phyloP scores from a whole-genome alignment of 2,888 invertebrate species.

The Scrobipalpa costella region DNA sequence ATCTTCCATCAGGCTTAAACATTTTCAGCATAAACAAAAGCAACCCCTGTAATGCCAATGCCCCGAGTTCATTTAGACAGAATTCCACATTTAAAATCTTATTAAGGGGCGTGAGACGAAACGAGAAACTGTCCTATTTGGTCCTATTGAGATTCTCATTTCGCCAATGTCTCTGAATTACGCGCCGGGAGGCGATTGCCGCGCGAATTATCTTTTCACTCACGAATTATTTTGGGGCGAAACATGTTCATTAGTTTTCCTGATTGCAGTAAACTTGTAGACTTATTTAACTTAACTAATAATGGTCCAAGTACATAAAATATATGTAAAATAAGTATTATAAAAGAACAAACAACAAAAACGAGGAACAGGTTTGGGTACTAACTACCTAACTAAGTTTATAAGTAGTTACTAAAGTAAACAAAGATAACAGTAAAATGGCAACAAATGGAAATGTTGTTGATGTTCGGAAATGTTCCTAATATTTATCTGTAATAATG shows the following conservation, averaged over 20 bases:
- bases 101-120: conserved; percentile 54
- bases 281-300: not conserved
- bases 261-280: not conserved
- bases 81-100: conserved; percentile 70
- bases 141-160: conserved; percentile 46
- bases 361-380: too few species aligned
- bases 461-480: not conserved
- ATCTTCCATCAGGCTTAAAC: conserved; percentile 2
- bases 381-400: too few species aligned
- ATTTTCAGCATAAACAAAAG: conserved; percentile 33
- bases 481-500: not conserved
- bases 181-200: conserved; percentile 45
- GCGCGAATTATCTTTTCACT: conserved; percentile 54
- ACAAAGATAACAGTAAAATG: too few species aligned
- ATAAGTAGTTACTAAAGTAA: too few species aligned
- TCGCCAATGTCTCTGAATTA: conserved; percentile 53
- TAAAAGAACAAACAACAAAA: too few species aligned
- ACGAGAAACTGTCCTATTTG: conserved; percentile 39
- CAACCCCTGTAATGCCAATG: conserved; percentile 47
- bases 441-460: not conserved
- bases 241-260: conserved; percentile 26
- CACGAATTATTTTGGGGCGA: conserved; percentile 38
- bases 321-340: not conserved
- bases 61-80: conserved; percentile 58
- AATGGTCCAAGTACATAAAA: not conserved